A percentile compares a stretch with the other conserved stretches of the same genome.
These are phyloP conservation scores for Tamias sibiricus DNA, from an alignment of 2,113 vertebrate species.

Conservation along the genomic window DNA sequence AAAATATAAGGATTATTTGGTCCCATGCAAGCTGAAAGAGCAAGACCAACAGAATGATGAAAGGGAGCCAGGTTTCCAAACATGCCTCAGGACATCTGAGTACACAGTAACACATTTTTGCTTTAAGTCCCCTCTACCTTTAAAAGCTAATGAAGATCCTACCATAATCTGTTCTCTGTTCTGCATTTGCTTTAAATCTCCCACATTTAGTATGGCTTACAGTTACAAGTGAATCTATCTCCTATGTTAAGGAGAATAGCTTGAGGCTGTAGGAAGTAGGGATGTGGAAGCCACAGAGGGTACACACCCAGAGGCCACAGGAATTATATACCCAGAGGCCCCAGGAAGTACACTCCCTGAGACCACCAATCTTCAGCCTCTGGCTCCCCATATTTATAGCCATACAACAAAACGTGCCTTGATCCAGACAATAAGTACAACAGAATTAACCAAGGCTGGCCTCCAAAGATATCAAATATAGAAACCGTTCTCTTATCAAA, in stretches of 20 bases:
- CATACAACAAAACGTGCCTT: background rate
- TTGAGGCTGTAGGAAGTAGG: background rate
- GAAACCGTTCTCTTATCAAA: background rate
- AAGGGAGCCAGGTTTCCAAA: background rate
- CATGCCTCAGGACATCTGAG: background rate
- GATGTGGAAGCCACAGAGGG: constrained; percentile 30
- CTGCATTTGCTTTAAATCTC: background rate
- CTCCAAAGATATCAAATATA: background rate
- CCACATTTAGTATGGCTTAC: background rate
- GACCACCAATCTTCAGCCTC: background rate
- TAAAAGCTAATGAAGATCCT: background rate
- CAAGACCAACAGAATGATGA: background rate
- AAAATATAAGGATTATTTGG: background rate
- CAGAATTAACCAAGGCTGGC: background rate
- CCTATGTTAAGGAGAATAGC: background rate
- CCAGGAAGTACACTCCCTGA: constrained; percentile 5
- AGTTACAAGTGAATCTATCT: background rate
- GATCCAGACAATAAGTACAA: background rate
- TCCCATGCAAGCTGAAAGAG: background rate
- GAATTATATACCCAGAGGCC: constrained; percentile 22
- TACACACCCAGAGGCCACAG: constrained; percentile 12
- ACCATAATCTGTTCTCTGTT: background rate
- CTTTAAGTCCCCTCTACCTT: background rate
- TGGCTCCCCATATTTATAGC: background rate
- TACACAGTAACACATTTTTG: background rate